Percentiles rank a stretch among this genome's conserved stretches.
phyloP scores from a whole-genome alignment of 2,113 vertebrate species.

The Pseudopodoces humilis region DNA sequence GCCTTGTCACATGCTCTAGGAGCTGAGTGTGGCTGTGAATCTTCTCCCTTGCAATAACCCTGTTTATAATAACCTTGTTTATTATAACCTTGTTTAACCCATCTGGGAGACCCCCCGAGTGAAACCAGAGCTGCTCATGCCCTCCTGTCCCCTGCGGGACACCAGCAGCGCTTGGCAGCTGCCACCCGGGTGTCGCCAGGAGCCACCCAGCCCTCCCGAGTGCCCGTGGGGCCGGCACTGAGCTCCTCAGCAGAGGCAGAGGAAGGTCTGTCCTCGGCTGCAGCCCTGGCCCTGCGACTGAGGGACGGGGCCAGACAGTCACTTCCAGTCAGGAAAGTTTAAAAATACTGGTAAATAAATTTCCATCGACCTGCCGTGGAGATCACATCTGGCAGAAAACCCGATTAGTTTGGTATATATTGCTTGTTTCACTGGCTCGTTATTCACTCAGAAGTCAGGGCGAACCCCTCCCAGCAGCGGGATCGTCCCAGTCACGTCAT shows the following conservation, averaged over 20 bases:
- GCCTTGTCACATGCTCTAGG: accelerated
- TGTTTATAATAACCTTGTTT: too few relatives aligned
- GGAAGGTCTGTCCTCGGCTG: background rate
- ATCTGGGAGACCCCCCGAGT: background rate
- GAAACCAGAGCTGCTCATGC: background rate
- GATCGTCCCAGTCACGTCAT: background rate
- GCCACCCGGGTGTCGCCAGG: background rate
- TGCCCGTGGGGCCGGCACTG: accelerated
- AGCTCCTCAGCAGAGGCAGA: background rate
- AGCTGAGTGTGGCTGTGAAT: background rate
- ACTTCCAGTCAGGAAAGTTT: background rate
- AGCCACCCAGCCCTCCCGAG: background rate
- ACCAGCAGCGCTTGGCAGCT: background rate
- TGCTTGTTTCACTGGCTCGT: background rate
- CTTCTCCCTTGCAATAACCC: background rate
- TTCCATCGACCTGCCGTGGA: background rate
- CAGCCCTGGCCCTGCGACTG: accelerated
- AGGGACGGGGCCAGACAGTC: background rate
- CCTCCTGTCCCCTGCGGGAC: accelerated
- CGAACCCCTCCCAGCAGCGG: background rate
- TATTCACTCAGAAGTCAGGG: background rate
- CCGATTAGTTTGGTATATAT: background rate
- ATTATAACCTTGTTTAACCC: background rate
- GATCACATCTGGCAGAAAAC: background rate
- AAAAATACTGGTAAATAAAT: background rate